Percentiles rank a stretch among this genome's conserved stretches.
Conservation (phyloP, 2,797 vertebrate genomes). For the Platyrinchus mystaceus region DNA sequence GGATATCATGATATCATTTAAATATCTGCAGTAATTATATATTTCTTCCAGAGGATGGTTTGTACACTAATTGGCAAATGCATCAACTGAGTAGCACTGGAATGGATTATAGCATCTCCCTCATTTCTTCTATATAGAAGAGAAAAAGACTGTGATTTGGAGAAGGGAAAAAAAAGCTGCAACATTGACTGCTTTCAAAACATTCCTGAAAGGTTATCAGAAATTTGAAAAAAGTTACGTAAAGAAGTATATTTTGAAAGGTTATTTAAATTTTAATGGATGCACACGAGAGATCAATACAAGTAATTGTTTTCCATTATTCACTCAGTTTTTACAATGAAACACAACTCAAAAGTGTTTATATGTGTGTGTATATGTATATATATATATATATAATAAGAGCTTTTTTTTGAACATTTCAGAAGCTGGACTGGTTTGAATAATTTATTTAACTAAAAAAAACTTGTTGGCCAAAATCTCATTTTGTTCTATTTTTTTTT, state of each 20-base stretch:
- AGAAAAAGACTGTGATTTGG: not conserved
- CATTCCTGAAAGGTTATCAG: not conserved
- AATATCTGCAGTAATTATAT: constrained; percentile 70
- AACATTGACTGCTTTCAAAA: not conserved
- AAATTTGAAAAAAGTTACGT: not conserved
- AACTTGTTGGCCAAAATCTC: not conserved
- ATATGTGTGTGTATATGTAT: fast-evolving
- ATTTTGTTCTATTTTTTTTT: not conserved
- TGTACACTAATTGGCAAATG: constrained; percentile 65
- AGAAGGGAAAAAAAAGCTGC: not conserved
- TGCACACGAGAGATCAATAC: not conserved
- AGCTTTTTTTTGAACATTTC: not conserved
- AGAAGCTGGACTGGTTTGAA: not conserved
- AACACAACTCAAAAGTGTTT: not conserved
- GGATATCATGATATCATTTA: constrained; percentile 61
- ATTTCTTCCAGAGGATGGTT: constrained; percentile 56
- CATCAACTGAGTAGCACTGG: not conserved
- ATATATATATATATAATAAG: not conserved
- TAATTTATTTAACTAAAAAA: not conserved
- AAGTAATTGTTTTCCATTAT: not conserved
- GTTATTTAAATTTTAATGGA: not conserved
- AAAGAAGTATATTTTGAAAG: not conserved
- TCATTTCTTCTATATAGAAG: not conserved
- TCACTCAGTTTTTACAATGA: not conserved
- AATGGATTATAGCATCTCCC: not conserved